A percentile compares a stretch with the other conserved stretches of the same genome.
phyloP scores from a whole-genome alignment of 2,797 vertebrate species.

The Platyrinchus mystaceus region DNA sequence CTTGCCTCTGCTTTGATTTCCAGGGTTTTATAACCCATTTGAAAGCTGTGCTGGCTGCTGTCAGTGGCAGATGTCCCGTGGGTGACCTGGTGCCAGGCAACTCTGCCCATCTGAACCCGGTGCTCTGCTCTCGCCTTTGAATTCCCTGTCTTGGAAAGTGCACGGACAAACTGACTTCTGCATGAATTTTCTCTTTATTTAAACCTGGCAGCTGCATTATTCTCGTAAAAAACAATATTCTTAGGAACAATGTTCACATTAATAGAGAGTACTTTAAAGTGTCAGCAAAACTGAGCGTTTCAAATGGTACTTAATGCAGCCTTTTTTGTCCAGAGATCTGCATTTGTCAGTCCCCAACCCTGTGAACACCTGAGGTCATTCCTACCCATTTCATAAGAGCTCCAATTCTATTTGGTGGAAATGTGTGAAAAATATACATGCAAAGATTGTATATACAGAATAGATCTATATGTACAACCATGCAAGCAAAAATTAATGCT shows the following conservation, averaged over 20 bases:
- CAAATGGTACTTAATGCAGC: not conserved
- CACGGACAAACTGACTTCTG: not conserved
- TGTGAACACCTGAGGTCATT: not conserved
- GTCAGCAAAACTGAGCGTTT: not conserved
- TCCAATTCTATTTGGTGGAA: not conserved
- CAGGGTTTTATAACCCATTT: not conserved
- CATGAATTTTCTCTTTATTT: not conserved
- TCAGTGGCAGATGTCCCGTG: not conserved
- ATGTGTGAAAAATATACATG: not conserved
- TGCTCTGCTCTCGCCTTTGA: not conserved
- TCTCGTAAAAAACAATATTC: not conserved
- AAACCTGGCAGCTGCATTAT: not conserved
- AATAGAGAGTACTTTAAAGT: not conserved
- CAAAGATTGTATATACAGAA: not conserved
- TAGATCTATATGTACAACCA: not conserved
- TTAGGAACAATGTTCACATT: not conserved
- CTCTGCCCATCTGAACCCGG: not conserved
- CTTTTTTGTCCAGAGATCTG: not conserved
- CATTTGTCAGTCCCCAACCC: not conserved
- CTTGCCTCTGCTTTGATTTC: constrained; percentile 8
- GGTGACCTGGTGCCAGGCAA: not conserved
- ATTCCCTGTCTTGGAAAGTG: not conserved
- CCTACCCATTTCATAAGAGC: not conserved
- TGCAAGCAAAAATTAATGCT: not conserved
- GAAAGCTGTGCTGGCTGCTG: not conserved